Evolutionary conservation across 2,113 vertebrate species (phyloP).

Genomic region (Albula goreensis): DNA sequence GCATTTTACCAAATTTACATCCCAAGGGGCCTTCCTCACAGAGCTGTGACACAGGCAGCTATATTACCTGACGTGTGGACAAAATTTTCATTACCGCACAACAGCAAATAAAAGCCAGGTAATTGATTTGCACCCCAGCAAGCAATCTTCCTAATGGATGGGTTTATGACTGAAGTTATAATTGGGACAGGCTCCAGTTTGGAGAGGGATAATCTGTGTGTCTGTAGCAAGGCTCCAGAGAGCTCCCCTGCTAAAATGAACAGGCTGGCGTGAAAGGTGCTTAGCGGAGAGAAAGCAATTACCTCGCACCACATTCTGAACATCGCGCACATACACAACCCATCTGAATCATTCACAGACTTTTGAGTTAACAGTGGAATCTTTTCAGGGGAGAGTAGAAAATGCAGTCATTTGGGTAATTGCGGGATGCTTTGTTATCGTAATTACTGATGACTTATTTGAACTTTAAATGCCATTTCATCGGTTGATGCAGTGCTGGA

Average conservation of each 20-base stretch:
- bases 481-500: not conserved
- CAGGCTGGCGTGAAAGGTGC: not conserved
- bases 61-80: not conserved
- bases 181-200: constrained; percentile 3
- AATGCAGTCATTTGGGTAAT: not conserved
- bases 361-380: not conserved
- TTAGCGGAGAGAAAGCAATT: not conserved
- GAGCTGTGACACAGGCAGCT: not conserved
- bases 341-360: not conserved
- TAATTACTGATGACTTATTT: not conserved
- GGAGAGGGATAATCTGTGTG: not conserved
- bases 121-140: not conserved
- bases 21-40: not conserved
- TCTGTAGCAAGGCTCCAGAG: not conserved
- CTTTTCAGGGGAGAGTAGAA: not conserved
- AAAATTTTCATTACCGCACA: not conserved
- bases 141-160: constrained; percentile 6
- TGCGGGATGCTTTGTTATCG: not conserved
- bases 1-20: not conserved
- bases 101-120: constrained; percentile 4
- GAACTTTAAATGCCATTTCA: not conserved
- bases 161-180: constrained; percentile 4
- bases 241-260: not conserved
- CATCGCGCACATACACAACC: not conserved
- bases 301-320: not conserved